Percentiles rank a stretch among this genome's conserved stretches.
Evolutionary conservation across 1,140 invertebrate species (phyloP).

Genomic region (Babylonia areolata): DNA sequence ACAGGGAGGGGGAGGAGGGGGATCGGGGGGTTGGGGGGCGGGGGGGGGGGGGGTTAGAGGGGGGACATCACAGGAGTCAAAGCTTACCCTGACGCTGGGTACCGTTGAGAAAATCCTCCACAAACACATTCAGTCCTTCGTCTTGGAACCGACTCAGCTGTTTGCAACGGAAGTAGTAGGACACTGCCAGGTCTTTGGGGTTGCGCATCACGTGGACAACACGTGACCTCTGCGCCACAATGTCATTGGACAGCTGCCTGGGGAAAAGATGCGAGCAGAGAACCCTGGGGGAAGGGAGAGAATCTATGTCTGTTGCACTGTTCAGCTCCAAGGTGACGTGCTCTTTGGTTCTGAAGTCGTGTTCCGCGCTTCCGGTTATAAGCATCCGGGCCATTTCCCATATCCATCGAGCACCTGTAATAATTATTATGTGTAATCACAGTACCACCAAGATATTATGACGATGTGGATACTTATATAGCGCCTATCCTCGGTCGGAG

Average conservation of each 20-base stretch:
- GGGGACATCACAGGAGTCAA: no score
- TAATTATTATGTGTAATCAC: no score
- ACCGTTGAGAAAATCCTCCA: not conserved
- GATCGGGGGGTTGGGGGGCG: no score
- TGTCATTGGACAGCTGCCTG: slow-evolving; percentile 19
- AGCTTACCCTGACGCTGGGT: not conserved
- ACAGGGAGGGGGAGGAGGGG: no score
- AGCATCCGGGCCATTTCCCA: slow-evolving; percentile 32
- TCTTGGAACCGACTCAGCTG: not conserved
- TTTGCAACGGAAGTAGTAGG: slow-evolving; percentile 13
- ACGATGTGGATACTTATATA: no score
- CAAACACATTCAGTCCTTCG: not conserved
- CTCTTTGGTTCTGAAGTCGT: slow-evolving; percentile 26
- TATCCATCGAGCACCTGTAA: slow-evolving; percentile 23
- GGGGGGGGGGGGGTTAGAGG: no score
- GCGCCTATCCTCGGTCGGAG: no score
- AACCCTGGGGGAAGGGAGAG: not conserved
- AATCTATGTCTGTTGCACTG: not conserved
- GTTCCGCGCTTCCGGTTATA: not conserved
- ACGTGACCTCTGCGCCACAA: not conserved
- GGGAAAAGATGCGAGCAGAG: slow-evolving; percentile 18
- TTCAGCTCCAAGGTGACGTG: not conserved
- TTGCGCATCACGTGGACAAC: slow-evolving; percentile 23
- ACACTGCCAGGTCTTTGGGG: slow-evolving; percentile 29
- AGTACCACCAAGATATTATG: no score